Evolutionary conservation across 2,888 invertebrate species (phyloP).

Genomic region (Pandemis heparana): DNA sequence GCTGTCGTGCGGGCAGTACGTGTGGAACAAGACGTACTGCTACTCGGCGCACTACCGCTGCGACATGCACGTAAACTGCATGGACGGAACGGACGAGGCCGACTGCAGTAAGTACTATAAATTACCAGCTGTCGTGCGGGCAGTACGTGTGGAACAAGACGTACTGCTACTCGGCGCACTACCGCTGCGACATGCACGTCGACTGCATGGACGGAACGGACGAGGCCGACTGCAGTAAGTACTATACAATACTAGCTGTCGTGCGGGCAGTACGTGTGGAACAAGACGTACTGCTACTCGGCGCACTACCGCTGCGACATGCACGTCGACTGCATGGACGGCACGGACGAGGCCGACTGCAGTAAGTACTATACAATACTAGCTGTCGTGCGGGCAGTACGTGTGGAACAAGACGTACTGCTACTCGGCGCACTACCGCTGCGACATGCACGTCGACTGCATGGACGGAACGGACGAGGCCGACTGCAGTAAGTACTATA

Average conservation of each 20-base stretch:
- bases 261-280: slow-evolving; percentile 97
- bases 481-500: slow-evolving; percentile 94
- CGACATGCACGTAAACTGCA: slow-evolving; percentile 97
- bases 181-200: slow-evolving; percentile 97
- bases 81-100: slow-evolving; percentile 97
- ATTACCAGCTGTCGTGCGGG: slow-evolving; percentile 92
- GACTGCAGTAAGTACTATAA: slow-evolving; percentile 98
- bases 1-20: slow-evolving; percentile 95
- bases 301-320: slow-evolving; percentile 97
- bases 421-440: slow-evolving; percentile 96
- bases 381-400: slow-evolving; percentile 95
- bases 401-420: slow-evolving; percentile 98
- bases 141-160: slow-evolving; percentile 98
- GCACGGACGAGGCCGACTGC: slow-evolving; percentile 97
- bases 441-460: slow-evolving; percentile 98
- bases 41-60: slow-evolving; percentile 97
- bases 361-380: slow-evolving; percentile 90
- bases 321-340: slow-evolving; percentile 97
- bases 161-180: slow-evolving; percentile 97
- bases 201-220: slow-evolving; percentile 98
- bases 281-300: slow-evolving; percentile 98
- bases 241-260: slow-evolving; percentile 74
- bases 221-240: slow-evolving; percentile 98
- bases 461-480: slow-evolving; percentile 98
- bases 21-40: slow-evolving; percentile 98